Percentiles rank a stretch among this genome's conserved stretches.
phyloP scores from a whole-genome alignment of 1,140 invertebrate species.

The Drosophila pallidifrons region DNA sequence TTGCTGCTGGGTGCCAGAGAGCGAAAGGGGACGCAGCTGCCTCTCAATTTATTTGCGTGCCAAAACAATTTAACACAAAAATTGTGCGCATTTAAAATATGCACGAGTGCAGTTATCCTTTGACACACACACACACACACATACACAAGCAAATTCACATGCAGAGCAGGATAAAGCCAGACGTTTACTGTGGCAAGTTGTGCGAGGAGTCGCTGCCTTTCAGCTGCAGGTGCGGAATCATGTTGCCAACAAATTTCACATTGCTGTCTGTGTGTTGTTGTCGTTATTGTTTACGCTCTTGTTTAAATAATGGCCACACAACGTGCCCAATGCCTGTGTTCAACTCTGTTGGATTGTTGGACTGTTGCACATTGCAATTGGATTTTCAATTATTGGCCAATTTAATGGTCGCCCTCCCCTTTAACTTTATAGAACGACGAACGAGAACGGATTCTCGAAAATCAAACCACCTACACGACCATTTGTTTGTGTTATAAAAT shows the following conservation, averaged over 20 bases:
- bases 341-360: not conserved
- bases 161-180: slow-evolving; percentile 16
- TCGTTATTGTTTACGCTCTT: slow-evolving; percentile 82
- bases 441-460: slow-evolving; percentile 11
- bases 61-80: slow-evolving; percentile 84
- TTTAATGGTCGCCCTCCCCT: slow-evolving; percentile 63
- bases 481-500: slow-evolving; percentile 47
- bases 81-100: slow-evolving; percentile 80
- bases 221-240: slow-evolving; percentile 51
- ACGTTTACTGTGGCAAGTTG: slow-evolving; percentile 14
- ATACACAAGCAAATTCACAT: not conserved
- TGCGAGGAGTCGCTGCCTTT: not conserved
- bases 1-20: slow-evolving; percentile 9
- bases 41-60: slow-evolving; percentile 79
- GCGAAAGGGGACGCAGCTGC: slow-evolving; percentile 60
- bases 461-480: slow-evolving; percentile 39
- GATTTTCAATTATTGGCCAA: slow-evolving; percentile 83
- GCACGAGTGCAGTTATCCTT: slow-evolving; percentile 79
- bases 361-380: slow-evolving; percentile 69
- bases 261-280: slow-evolving; percentile 57
- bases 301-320: slow-evolving; percentile 81
- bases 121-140: slow-evolving; percentile 59
- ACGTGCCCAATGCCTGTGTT: slow-evolving; percentile 52
- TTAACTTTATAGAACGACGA: not conserved
- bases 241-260: slow-evolving; percentile 68